A percentile compares a stretch with the other conserved stretches of the same genome.
phyloP scores from a whole-genome alignment of 2,797 vertebrate genomes.

The Helicolenus hilgendorfi region DNA sequence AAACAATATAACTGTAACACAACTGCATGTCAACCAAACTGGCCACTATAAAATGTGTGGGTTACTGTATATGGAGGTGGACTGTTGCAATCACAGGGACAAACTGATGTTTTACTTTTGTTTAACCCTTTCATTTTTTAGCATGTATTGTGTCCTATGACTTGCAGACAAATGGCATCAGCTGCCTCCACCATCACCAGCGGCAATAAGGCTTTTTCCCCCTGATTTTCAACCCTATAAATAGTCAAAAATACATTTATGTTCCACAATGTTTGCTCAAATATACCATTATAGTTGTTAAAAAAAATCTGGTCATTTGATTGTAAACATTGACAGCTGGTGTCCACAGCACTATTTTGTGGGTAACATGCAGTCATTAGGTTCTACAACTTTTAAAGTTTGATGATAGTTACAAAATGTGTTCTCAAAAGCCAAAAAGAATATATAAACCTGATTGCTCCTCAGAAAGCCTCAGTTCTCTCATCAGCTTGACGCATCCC shows the following conservation, averaged over 20 bases:
- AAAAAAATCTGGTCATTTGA: too few relatives aligned
- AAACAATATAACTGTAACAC: constrained; percentile 12
- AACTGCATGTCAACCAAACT: neutral
- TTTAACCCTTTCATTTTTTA: neutral
- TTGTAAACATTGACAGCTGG: too few relatives aligned
- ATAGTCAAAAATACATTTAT: constrained; percentile 9
- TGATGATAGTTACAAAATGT: neutral
- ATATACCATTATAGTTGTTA: neutral
- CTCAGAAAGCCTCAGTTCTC: constrained; percentile 55
- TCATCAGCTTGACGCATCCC: constrained; percentile 76
- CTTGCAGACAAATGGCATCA: neutral
- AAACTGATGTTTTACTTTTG: neutral
- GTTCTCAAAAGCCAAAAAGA: neutral
- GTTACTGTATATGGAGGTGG: neutral
- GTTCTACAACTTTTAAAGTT: neutral
- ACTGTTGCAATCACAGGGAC: neutral
- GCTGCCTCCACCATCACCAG: neutral
- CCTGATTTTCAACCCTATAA: neutral
- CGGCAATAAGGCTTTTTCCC: neutral
- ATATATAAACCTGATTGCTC: constrained; percentile 57
- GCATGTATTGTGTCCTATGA: neutral
- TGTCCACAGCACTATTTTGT: neutral
- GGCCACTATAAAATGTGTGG: neutral
- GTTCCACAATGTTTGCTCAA: neutral
- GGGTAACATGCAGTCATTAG: neutral